phyloP scores from a whole-genome alignment of 1,140 invertebrate species.

The Phocides pigmalion region DNA sequence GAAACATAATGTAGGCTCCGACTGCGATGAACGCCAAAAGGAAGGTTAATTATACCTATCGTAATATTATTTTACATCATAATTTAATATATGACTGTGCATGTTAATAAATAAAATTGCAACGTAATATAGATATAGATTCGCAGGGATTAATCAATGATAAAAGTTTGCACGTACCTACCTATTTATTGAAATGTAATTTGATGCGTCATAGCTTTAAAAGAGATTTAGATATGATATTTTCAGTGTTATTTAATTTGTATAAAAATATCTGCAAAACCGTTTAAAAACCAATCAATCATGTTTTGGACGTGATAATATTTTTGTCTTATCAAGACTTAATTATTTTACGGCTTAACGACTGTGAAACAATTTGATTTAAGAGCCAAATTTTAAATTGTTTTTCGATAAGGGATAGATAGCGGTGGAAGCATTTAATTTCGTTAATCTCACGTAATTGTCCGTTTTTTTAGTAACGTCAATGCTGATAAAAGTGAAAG shows the following conservation, averaged over 20 bases:
- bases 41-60: too few relatives aligned
- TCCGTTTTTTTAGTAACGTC: neutral
- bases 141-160: too few relatives aligned
- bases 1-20: too few relatives aligned
- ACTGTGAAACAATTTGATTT: constrained; percentile 27
- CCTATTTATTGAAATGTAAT: too few relatives aligned
- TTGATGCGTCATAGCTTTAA: constrained; percentile 1
- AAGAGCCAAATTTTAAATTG: neutral
- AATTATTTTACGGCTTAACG: constrained; percentile 12
- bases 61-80: too few relatives aligned
- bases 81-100: too few relatives aligned
- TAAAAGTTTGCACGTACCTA: too few relatives aligned
- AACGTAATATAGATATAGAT: too few relatives aligned
- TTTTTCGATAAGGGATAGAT: constrained; percentile 11
- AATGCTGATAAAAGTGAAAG: neutral
- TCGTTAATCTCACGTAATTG: constrained; percentile 2
- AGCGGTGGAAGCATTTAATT: neutral
- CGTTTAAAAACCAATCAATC: constrained; percentile 57
- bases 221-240: constrained; percentile 1
- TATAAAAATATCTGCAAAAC: constrained; percentile 39
- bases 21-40: too few relatives aligned
- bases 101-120: too few relatives aligned
- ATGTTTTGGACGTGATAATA: constrained; percentile 35
- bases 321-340: constrained; percentile 11
- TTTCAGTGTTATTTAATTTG: neutral